These are phyloP conservation scores for Gibbula magus DNA, from an alignment of 2,888 invertebrate genomes.

Conservation along the genomic window DNA sequence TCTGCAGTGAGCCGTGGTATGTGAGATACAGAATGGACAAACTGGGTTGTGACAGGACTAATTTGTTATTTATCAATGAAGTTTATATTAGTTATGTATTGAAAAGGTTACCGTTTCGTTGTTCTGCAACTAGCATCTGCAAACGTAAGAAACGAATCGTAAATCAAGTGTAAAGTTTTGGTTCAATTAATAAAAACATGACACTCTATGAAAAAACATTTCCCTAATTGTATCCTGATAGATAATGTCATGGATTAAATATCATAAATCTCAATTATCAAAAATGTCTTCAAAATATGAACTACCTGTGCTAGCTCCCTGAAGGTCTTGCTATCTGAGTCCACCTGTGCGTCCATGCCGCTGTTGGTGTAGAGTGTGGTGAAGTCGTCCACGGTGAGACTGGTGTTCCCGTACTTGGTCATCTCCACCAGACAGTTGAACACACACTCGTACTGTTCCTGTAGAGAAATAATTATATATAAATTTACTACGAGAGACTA, in stretches of 20 bases:
- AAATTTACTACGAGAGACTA: too few relatives aligned
- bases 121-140: neutral
- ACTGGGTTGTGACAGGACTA: too few relatives aligned
- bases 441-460: neutral
- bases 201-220: neutral
- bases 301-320: neutral
- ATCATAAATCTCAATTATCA: too few relatives aligned
- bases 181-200: neutral
- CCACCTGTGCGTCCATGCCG: neutral
- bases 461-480: neutral
- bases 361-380: neutral
- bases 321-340: neutral
- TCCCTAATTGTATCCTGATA: too few relatives aligned
- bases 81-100: neutral
- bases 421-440: slow-evolving; percentile 7
- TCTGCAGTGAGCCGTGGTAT: too few relatives aligned
- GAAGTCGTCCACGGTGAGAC: neutral
- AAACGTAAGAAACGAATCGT: neutral
- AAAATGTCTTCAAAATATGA: neutral
- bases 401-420: neutral
- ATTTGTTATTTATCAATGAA: too few relatives aligned
- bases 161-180: neutral
- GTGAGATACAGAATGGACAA: too few relatives aligned
- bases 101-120: neutral
- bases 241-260: too few relatives aligned